Base-by-base conservation (phyloP, 2,797 vertebrate genomes). In the Lacerta agilis region DNA sequence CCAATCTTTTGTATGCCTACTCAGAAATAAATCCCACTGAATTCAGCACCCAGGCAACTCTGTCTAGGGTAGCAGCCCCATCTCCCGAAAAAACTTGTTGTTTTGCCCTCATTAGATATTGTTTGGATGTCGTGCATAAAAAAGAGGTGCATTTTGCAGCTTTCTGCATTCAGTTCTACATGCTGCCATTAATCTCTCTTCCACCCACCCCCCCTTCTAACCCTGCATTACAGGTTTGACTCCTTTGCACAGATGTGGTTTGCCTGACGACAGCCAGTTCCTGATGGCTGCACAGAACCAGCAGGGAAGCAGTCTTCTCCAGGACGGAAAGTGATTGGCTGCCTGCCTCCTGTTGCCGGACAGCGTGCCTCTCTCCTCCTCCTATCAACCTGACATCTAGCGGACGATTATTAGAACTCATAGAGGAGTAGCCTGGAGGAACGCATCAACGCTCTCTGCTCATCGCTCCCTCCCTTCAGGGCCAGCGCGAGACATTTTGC, bases 231-330 rank as follows among this genome's bases (percentile, higher is more conserved):
- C 20, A 58, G 29, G 33, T 79, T 41, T 41, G 41, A 41, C 79
- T 71, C 66, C 66, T 71, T 73, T 15, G 49, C 75, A 23, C 87
- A 72, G 66, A 71, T 38, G 66, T 13, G 5, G 27, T 88, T 85
- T 23, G 69, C 82, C 83, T 85, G 55, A 66, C 77, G 8, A 85
- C 87, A 85, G 87, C 83, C 41, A 17, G 87, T 80, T 88, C 83
- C 77, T 29, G 76, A 69, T 73, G 82, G 55, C 75, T 67, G 80
- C 88, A 11, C 85, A 83, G 80, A 66, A 20, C 80, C 81, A 90
- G 75, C 75, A 20, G 33, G 38, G 73, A 66, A 83, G 17, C 49
- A 15, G 82, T 38, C 25, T 72, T 79, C 81, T 79, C 55, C n/a
- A 15, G 27, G 66, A 10, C 2, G 79, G 58, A 76, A 67, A 27